Conservation (phyloP, 2,797 vertebrate genomes). For the Poeciliopsis paucimaculata region DNA sequence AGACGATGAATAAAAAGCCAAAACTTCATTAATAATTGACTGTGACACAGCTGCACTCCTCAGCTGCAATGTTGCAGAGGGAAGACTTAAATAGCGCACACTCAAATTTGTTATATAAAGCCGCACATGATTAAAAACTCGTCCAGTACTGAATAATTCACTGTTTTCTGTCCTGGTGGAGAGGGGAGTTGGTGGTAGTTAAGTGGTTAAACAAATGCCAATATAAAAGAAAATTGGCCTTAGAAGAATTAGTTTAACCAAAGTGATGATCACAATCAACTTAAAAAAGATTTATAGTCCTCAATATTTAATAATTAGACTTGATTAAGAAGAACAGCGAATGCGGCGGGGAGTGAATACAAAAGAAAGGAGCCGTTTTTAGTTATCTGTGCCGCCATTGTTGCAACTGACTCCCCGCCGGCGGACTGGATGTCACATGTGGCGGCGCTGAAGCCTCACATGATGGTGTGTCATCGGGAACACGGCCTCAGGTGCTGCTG, state of each 20-base stretch:
- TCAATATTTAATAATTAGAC: neutral
- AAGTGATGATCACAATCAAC: neutral
- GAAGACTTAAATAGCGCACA: conserved; percentile 52
- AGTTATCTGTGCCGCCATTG: conserved; percentile 38
- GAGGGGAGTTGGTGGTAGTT: neutral
- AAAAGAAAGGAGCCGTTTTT: conserved; percentile 10
- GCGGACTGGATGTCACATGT: conserved; percentile 39
- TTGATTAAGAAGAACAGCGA: neutral
- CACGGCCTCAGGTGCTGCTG: conserved; percentile 38
- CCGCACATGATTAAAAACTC: conserved; percentile 26
- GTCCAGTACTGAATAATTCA: conserved; percentile 60
- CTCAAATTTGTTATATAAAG: conserved; percentile 64
- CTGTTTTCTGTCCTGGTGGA: conserved; percentile 6
- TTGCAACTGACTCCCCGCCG: conserved; percentile 25
- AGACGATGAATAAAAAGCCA: conserved; percentile 61
- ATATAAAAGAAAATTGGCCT: neutral
- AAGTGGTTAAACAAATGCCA: conserved; percentile 3
- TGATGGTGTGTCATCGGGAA: conserved; percentile 38
- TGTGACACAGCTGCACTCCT: conserved; percentile 59
- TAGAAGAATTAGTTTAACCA: neutral
- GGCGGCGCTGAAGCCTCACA: conserved; percentile 53
- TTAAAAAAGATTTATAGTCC: neutral
- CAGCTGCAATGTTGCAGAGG: conserved; percentile 34
- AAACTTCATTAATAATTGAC: conserved; percentile 66
- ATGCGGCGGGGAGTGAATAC: conserved; percentile 7